phyloP scores from a whole-genome alignment of 1,140 invertebrate genomes.

The Melanaphis sacchari region DNA sequence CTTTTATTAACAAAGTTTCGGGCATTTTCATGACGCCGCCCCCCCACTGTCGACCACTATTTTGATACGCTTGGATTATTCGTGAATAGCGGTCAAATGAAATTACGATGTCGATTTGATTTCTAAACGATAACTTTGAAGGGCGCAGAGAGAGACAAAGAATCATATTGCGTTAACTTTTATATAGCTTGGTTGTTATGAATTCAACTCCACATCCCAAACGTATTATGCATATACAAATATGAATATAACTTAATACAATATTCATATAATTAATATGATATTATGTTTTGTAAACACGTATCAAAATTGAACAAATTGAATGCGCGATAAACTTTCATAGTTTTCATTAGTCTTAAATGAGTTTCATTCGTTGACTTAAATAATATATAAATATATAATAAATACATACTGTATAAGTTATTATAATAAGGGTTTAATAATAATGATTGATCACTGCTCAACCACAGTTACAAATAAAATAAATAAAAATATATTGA shows the following conservation, averaged over 20 bases:
- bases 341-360: not conserved
- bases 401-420: not conserved
- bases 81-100: not conserved
- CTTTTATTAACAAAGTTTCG: slow-evolving; percentile 51
- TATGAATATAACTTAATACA: not conserved
- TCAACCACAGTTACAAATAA: not conserved
- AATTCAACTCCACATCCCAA: not conserved
- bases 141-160: not conserved
- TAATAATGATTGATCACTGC: not conserved
- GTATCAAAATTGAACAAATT: not conserved
- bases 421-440: not conserved
- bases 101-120: slow-evolving; percentile 20
- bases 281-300: not conserved
- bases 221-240: not conserved
- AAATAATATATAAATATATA: not conserved
- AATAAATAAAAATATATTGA: not conserved
- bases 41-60: not conserved
- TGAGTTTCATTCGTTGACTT: not conserved
- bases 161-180: not conserved
- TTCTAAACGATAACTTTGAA: slow-evolving; percentile 45
- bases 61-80: not conserved
- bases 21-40: not conserved
- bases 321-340: not conserved
- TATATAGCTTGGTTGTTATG: not conserved
- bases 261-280: not conserved